Base-by-base conservation (phyloP, 2,797 vertebrate genomes). In the Tokudaia muenninki region DNA sequence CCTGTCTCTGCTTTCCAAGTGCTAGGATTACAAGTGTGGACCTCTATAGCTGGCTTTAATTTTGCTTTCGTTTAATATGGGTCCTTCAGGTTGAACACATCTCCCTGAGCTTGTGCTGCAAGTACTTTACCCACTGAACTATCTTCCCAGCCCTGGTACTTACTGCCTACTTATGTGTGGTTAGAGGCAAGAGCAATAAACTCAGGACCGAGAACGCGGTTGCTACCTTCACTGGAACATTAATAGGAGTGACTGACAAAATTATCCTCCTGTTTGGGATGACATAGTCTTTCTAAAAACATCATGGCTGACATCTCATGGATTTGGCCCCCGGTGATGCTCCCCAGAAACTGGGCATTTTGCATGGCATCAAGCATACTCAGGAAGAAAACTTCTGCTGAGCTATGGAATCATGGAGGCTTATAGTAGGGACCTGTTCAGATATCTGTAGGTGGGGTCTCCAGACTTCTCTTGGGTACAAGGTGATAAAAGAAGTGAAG, bases 211-310 rank as follows among this genome's bases (percentile, higher is more conserved):
- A 10, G 12, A 24, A 52, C 14, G 31, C 9, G 31, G 94, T 72
- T 7, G 29, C 34, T 41, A 31, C 6, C 61, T 26, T 96, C 59
- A 86, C 29, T n/a, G 72, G 59, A 92, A 80, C 24, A 90, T 94
- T 70, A 74, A 96, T 78, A 11, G 75, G 86, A 70, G 34, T 24
- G 78, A 84, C 72, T 24, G 70, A 94, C n/a, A 55, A 81, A 61
- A 95, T 94, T 22, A 57, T 94, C 94, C 79, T 86, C 83, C 90
- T 79, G 81, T 87, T 93, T 78, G 96, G 94, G 93, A 72, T 75
- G 67, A 80, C 92, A 87, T 22, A 11, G 0, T 87, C 59, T 90
- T 97, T 97, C 90, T 86, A 95, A 96, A 65, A 95, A 83, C 52
- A 44, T 5, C 1, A 6, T 34, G 17, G 3, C 22, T 75, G 29